These are phyloP conservation scores for Charaxes varanes DNA, from an alignment of 1,140 invertebrate species.

Conservation along the genomic window DNA sequence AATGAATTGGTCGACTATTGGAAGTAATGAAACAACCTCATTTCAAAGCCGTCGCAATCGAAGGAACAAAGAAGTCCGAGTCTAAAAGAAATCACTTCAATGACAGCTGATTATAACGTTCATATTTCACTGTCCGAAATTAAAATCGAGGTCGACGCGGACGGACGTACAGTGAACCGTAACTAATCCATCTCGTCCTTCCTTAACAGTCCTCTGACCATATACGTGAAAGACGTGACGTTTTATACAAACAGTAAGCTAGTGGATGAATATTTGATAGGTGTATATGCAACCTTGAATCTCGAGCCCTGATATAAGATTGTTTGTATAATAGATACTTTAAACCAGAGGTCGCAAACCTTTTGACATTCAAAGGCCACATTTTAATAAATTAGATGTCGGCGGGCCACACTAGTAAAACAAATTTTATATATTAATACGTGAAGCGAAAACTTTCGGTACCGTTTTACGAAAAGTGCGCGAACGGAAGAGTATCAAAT, in stretches of 20 bases:
- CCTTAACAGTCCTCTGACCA: slow-evolving; percentile 15
- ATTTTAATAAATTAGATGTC: too few species aligned
- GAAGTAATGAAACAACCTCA: too few species aligned
- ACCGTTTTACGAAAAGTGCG: too few species aligned
- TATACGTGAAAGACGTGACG: slow-evolving; percentile 18
- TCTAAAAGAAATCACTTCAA: not conserved
- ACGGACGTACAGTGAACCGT: slow-evolving; percentile 20
- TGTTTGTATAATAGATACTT: too few species aligned
- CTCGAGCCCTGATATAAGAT: slow-evolving; percentile 17
- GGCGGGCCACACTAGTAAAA: too few species aligned
- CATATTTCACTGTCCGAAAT: slow-evolving; percentile 2
- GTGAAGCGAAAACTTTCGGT: too few species aligned
- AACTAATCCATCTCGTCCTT: slow-evolving; percentile 20
- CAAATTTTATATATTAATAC: too few species aligned
- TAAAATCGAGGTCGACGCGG: slow-evolving; percentile 16
- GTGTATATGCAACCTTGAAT: slow-evolving; percentile 12
- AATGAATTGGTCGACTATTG: too few species aligned
- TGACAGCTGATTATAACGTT: not conserved
- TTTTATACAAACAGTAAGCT: slow-evolving; percentile 15
- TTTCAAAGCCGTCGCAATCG: too few species aligned
- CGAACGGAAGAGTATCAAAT: too few species aligned
- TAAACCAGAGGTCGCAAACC: too few species aligned
- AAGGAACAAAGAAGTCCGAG: not conserved
- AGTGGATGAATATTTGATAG: slow-evolving; percentile 21
- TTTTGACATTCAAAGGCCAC: too few species aligned